A percentile compares a stretch with the other conserved stretches of the same genome.
phyloP scores from a whole-genome alignment of 2,113 vertebrate genomes.

The Xiphias gladius region DNA sequence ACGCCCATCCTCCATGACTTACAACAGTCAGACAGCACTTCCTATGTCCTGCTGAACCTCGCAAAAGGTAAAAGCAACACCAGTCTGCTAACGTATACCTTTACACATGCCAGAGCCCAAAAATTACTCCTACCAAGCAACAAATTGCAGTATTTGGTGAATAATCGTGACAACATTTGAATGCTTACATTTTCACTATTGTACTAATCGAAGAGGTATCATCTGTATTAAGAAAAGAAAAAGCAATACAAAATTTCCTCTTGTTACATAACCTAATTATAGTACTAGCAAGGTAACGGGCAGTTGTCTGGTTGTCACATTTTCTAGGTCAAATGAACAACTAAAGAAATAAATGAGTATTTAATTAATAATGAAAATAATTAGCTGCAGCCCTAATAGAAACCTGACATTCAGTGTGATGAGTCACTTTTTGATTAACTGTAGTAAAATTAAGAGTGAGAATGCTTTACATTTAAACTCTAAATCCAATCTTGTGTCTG shows the following conservation, averaged over 20 bases:
- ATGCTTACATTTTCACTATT: background rate
- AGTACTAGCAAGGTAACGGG: background rate
- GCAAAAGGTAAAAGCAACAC: slow-evolving; percentile 90
- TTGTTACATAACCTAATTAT: background rate
- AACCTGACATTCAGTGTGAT: background rate
- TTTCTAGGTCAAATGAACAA: background rate
- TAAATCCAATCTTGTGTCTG: slow-evolving; percentile 13
- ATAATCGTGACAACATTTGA: background rate
- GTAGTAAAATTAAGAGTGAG: background rate
- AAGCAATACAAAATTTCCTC: background rate
- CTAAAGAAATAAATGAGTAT: background rate
- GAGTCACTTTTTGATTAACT: slow-evolving; percentile 3
- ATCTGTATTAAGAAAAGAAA: background rate
- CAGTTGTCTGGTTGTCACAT: background rate
- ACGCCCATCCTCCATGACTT: slow-evolving; percentile 91
- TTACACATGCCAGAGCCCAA: background rate
- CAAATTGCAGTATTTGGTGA: too few relatives aligned
- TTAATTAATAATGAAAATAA: slow-evolving; percentile 1
- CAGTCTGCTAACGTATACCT: background rate
- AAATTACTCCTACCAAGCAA: too few relatives aligned
- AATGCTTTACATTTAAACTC: slow-evolving; percentile 22
- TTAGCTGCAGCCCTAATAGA: background rate
- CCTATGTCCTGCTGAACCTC: slow-evolving; percentile 96
- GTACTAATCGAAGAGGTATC: too few relatives aligned
- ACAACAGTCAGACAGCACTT: slow-evolving; percentile 93